A percentile compares a stretch with the other conserved stretches of the same genome.
Conservation (phyloP, 1,140 invertebrate genomes). For the Chlorops oryzae region DNA sequence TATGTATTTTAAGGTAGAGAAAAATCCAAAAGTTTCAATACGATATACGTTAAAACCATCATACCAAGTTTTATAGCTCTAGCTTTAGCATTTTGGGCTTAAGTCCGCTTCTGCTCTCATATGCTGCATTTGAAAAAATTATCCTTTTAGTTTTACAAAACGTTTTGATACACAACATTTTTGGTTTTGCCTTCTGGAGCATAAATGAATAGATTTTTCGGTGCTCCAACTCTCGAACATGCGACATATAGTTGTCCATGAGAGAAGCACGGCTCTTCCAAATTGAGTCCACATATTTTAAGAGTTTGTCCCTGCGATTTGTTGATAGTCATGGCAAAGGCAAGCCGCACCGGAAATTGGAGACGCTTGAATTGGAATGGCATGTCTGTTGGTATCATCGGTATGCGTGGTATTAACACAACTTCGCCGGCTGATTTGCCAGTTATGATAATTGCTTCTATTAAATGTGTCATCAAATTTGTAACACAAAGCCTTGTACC, state of each 20-base stretch:
- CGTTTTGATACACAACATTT: conserved; percentile 33
- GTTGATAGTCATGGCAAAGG: conserved; percentile 54
- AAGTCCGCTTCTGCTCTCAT: too few species aligned
- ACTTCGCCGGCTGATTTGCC: conserved; percentile 40
- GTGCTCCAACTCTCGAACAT: conserved; percentile 48
- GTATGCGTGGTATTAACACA: conserved; percentile 46
- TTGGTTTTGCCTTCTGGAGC: conserved; percentile 33
- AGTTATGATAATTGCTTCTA: conserved; percentile 45
- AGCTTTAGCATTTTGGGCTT: too few species aligned
- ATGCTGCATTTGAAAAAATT: too few species aligned
- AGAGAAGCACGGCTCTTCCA: conserved; percentile 42
- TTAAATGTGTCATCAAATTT: conserved; percentile 41
- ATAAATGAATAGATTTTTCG: conserved; percentile 40
- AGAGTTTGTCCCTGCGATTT: conserved; percentile 53
- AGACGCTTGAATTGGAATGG: conserved; percentile 42
- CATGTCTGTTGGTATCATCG: conserved; percentile 19
- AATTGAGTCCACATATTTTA: conserved; percentile 36
- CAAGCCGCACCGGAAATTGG: conserved; percentile 47
- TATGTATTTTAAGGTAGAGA: too few species aligned
- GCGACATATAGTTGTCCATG: conserved; percentile 50
- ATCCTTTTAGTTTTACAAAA: too few species aligned
- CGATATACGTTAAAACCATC: too few species aligned
- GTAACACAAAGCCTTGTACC: conserved; percentile 46
- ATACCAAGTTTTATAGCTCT: too few species aligned
- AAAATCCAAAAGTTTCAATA: too few species aligned